phyloP scores from a whole-genome alignment of 2,888 invertebrate species.

The Agrilus biguttatus region DNA sequence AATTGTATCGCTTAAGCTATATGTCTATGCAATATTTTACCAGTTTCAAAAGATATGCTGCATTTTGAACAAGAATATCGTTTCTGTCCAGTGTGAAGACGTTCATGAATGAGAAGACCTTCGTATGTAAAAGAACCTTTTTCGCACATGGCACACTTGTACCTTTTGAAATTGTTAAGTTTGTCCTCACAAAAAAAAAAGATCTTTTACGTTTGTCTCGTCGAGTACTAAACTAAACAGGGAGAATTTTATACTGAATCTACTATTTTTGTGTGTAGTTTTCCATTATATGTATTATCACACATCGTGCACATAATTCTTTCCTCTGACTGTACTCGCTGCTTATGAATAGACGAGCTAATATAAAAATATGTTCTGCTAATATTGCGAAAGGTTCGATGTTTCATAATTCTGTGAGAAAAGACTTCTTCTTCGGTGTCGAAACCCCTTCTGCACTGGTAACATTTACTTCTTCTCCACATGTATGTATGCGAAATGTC shows the following conservation, averaged over 20 bases:
- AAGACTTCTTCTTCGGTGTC: too few species aligned
- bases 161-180: conserved; percentile 37
- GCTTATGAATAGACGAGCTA: not conserved
- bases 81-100: conserved; percentile 5
- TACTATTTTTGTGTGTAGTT: not conserved
- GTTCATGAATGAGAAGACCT: not conserved
- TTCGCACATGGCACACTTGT: conserved; percentile 17
- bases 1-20: too few species aligned
- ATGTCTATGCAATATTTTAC: too few species aligned
- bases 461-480: too few species aligned
- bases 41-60: not conserved
- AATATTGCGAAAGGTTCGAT: too few species aligned
- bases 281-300: not conserved
- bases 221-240: not conserved
- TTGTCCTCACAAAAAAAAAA: conserved; percentile 25
- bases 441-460: too few species aligned
- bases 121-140: conserved; percentile 2
- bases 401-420: too few species aligned
- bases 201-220: too few species aligned
- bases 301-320: not conserved
- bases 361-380: too few species aligned
- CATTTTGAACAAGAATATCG: not conserved
- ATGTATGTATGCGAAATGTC: too few species aligned
- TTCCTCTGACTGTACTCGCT: not conserved
- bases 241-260: too few species aligned